A percentile compares a stretch with the other conserved stretches of the same genome.
Conservation (phyloP, 2,888 invertebrate genomes). For the Seira ritae region DNA sequence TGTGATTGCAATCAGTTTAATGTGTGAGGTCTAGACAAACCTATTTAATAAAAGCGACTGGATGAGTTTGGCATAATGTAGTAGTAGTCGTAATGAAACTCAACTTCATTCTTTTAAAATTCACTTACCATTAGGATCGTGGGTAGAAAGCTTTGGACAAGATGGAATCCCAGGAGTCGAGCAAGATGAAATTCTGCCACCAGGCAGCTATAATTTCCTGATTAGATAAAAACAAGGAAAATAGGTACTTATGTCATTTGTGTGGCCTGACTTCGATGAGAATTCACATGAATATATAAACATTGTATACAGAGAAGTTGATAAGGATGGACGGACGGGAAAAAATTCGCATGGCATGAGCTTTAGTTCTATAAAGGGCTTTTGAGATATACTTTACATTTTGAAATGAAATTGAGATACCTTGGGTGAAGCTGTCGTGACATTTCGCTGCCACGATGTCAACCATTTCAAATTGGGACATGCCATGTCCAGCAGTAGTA, state of each 20-base stretch:
- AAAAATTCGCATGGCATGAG: no score
- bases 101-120: no score
- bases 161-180: slow-evolving; percentile 78
- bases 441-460: slow-evolving; percentile 76
- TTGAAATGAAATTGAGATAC: slow-evolving; percentile 72
- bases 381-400: no score
- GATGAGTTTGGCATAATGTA: no score
- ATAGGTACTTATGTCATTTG: background rate
- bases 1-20: no score
- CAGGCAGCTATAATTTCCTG: slow-evolving; percentile 78
- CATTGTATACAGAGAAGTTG: no score
- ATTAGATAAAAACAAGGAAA: slow-evolving; percentile 27
- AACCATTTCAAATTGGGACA: slow-evolving; percentile 77
- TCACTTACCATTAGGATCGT: slow-evolving; percentile 77
- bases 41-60: no score
- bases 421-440: slow-evolving; percentile 76
- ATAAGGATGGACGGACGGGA: no score
- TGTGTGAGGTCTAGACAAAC: no score
- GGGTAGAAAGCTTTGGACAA: slow-evolving; percentile 79
- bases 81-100: no score
- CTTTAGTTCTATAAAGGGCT: slow-evolving; percentile 17
- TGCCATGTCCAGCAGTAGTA: slow-evolving; percentile 76
- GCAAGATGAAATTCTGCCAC: slow-evolving; percentile 78
- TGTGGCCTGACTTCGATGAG: no score
- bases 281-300: no score